Base-by-base conservation (phyloP, 2,797 vertebrate species). In the Zalophus californianus region DNA sequence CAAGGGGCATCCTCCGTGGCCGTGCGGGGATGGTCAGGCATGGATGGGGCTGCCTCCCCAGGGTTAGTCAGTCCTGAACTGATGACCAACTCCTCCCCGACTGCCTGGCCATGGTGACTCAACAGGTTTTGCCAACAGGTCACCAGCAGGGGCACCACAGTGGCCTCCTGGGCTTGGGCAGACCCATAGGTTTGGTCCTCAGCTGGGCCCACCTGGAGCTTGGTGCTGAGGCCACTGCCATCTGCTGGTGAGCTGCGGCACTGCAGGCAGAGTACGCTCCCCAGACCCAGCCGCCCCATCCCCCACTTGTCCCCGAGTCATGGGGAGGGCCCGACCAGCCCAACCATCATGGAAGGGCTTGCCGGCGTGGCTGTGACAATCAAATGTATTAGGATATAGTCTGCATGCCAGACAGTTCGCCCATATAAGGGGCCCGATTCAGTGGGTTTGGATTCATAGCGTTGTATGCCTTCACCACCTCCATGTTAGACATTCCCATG, bases 221-320 rank as follows among this genome's bases (percentile, higher is more conserved):
- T n/a, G 70, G 23, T 1, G 1, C 96, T 5, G 64, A 79, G 88
- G 18, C 20, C 38, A 35, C 72, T 82, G 97, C 97, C 97, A 95
- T 56, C 97, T 97, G 62, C 97, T 97, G 97, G 94, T 18, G 0
- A 7, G 32, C 14, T 2, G 1, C 1, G 12, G 87, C 72, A 95
- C 90, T 95, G 91, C 79, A 88, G 11, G 4, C 35, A 29, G 32
- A 5, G 62, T 11, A 11, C 8, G 15, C 9, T 14, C 50, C 32
- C 14, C 29, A 1, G 35, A 0, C 41, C 21, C 35, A 5, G 29
- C 4, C 12, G n/a, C 68, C 5, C 32, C 1, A 32, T 2, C 38
- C n/a, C n/a, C 2, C 0, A 5, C 3, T n/a, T 56, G 72, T 29
- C 18, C 72, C 82, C 77, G 21, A 35, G 68, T n/a, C 10, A 0